phyloP scores from a whole-genome alignment of 2,888 invertebrate genomes.

The Oxytorus armatus region DNA sequence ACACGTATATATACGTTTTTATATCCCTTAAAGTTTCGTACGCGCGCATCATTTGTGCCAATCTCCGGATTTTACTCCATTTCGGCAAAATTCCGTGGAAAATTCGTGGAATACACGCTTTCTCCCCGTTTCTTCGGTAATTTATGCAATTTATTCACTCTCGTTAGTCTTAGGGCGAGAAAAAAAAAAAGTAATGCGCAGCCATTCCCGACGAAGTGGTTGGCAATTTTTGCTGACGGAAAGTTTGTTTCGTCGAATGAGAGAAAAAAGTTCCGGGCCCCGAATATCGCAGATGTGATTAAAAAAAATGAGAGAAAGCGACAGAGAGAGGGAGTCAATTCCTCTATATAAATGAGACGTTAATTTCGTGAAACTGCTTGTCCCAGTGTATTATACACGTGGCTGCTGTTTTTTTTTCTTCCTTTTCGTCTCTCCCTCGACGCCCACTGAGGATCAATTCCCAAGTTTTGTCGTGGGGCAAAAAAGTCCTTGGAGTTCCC shows the following conservation, averaged over 20 bases:
- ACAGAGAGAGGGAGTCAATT: slow-evolving; percentile 16
- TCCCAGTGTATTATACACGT: slow-evolving; percentile 20
- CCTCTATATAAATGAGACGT: slow-evolving; percentile 39
- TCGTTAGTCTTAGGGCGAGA: slow-evolving; percentile 13
- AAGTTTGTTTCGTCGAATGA: slow-evolving; percentile 12
- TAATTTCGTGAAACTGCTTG: slow-evolving; percentile 50
- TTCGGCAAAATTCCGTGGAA: slow-evolving; percentile 11
- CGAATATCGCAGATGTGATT: neutral
- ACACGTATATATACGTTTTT: slow-evolving; percentile 1
- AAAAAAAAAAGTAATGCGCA: neutral
- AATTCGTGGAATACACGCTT: neutral
- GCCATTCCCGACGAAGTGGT: neutral
- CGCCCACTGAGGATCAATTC: slow-evolving; percentile 46
- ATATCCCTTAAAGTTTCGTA: neutral
- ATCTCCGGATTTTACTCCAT: slow-evolving; percentile 21
- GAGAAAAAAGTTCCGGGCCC: slow-evolving; percentile 11
- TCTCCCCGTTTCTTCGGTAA: neutral
- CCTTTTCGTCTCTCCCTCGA: slow-evolving; percentile 28
- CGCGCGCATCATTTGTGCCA: slow-evolving; percentile 16
- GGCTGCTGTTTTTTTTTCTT: slow-evolving; percentile 16
- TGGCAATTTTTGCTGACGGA: slow-evolving; percentile 12
- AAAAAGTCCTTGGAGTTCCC: slow-evolving; percentile 18
- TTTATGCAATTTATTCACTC: slow-evolving; percentile 41
- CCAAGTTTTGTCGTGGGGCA: slow-evolving; percentile 34
- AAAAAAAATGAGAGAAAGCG: neutral